Base-by-base conservation (phyloP, 1,140 invertebrate species). In the Heliothis virescens region DNA sequence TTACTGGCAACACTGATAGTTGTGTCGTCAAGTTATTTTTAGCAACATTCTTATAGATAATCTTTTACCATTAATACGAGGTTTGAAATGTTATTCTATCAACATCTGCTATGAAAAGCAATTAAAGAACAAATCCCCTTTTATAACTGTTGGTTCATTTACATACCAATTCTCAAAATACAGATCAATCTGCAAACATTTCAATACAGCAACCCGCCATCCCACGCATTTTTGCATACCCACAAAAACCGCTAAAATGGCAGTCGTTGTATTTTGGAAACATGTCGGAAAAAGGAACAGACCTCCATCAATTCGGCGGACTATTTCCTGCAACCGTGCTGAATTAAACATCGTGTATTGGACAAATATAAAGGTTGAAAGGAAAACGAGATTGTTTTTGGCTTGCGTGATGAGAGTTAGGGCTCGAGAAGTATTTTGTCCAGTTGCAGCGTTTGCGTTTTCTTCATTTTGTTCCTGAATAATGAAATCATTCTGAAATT, bases 261-360 rank as follows among this genome's bases (percentile, higher is more conserved):
- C 48, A 63, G 41, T 76, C 57, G 57, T 12, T 4, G 67, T 71
- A 71, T 65, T 72, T 72, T 72, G 41, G 52, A 57, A 62, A 74
- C 15, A 48, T 41, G 41, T 59, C 29, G 53, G 21, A 76, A 53
- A 53, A 53, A 18, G 48, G 60, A 18, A 10, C 60, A 29, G 50
- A 76, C 74, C 74, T 76, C 34, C 74, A 48, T 76, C 74, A 63
- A 21, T 53, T 47, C 13, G 9, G n/a, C 47, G 21, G 11, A 41
- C 74, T 65, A 65, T 50, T 63, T 76, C 21, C 74, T 76, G 15
- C n/a, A 26, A 12, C 60, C 41, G 12, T 41, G 59, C 53, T 76
- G 74, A 76, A 63, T 76, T 76, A 76, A 53, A 76, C 74, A 76
- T 76, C 29, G 26, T 60, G 74, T 76, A 53, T 76, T 76, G 60